Evolutionary conservation across 2,888 invertebrate genomes (phyloP).

Genomic region (Congeria kusceri): DNA sequence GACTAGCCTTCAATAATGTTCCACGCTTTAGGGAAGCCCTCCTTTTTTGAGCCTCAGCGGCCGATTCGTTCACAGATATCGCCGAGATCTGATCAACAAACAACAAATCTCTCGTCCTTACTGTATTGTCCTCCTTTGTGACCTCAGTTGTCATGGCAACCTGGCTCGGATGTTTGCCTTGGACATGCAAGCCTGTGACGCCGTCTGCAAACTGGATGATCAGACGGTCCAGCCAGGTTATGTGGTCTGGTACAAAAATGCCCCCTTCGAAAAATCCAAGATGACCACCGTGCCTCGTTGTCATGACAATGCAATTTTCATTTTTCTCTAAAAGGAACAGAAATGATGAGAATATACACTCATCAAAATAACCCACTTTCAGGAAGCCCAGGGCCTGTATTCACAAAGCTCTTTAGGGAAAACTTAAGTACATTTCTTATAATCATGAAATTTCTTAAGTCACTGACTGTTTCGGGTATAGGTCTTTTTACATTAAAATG

Average conservation of each 20-base stretch:
- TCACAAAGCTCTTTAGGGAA: too few species aligned
- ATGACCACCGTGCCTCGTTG: constrained; percentile 96
- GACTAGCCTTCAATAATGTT: constrained; percentile 24
- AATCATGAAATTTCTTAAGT: too few species aligned
- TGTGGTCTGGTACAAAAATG: constrained; percentile 93
- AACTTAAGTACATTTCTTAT: too few species aligned
- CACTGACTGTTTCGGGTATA: too few species aligned
- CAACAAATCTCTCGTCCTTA: not conserved
- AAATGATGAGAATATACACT: too few species aligned
- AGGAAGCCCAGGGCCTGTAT: too few species aligned
- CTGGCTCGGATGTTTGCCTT: constrained; percentile 44
- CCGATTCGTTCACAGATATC: constrained; percentile 10
- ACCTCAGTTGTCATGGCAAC: not conserved
- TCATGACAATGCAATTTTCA: constrained; percentile 89
- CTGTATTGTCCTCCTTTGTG: not conserved
- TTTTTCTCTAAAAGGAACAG: constrained; percentile 71
- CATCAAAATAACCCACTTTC: too few species aligned
- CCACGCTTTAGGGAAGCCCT: constrained; percentile 45
- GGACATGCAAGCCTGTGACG: constrained; percentile 56
- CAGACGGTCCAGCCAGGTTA: constrained; percentile 96
- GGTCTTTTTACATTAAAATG: too few species aligned
- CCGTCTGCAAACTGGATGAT: constrained; percentile 91
- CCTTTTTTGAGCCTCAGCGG: constrained; percentile 20
- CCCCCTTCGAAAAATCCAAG: constrained; percentile 98
- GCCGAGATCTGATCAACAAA: too few species aligned